Evolutionary conservation across 92 coral and sea anemone species (phyloP).

Genomic region (Micromussa lordhowensis): DNA sequence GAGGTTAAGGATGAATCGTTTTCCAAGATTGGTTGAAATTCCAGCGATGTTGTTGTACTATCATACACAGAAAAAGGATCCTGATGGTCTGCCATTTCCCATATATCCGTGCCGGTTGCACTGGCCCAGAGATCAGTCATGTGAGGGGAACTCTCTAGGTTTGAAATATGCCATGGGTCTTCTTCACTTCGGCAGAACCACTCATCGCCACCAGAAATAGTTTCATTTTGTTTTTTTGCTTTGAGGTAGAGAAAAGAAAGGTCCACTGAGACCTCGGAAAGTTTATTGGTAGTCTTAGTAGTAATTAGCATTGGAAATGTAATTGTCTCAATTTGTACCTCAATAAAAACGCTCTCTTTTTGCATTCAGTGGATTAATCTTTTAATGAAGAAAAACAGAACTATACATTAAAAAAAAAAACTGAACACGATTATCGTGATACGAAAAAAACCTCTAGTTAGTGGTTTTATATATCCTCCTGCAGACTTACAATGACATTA

Average conservation of each 20-base stretch:
- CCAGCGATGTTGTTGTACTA: neutral
- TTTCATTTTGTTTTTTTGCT: conserved; percentile 53
- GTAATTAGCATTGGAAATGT: conserved; percentile 6
- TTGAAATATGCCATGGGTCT: conserved; percentile 57
- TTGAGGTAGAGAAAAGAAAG: conserved; percentile 58
- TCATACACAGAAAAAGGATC: conserved; percentile 52
- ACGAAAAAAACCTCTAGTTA: conserved; percentile 23
- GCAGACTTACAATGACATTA: neutral
- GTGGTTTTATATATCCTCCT: neutral
- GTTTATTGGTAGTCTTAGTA: neutral
- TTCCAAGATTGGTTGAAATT: conserved; percentile 36
- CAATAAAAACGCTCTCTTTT: neutral
- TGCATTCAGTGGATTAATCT: conserved; percentile 18
- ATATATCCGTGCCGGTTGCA: conserved; percentile 44
- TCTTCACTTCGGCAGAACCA: conserved; percentile 51
- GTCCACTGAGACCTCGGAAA: conserved; percentile 18
- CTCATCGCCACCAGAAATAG: conserved; percentile 39
- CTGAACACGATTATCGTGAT: conserved; percentile 10
- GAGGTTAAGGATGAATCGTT: conserved; percentile 9
- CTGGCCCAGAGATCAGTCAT: conserved; percentile 60
- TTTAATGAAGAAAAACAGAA: conserved; percentile 1
- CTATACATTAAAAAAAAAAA: neutral
- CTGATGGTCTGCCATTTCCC: conserved; percentile 40
- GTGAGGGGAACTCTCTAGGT: conserved; percentile 34
- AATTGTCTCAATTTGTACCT: neutral